Evolutionary conservation across 2,888 invertebrate genomes (phyloP), one percentile per base, ranked within the genome.

Genomic region (Abrostola triplasia): DNA sequence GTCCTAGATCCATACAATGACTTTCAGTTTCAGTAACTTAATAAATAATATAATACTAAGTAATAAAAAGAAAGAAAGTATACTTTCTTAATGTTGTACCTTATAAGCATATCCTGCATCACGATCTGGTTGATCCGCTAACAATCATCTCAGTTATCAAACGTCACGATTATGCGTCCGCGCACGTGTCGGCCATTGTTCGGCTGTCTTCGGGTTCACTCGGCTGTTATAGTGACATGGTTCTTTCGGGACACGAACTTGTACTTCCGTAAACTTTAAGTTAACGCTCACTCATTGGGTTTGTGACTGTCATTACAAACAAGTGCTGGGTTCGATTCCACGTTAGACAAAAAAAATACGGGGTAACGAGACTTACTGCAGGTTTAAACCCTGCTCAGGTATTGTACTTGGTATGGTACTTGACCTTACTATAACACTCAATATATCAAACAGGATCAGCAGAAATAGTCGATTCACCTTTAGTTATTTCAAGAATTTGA

Each of bases 201-300:
- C 48, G 42, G 47, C 2, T 24, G 6, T 36, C n/a, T 24, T 59
- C 37, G 49, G 50, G 42, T 42, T 6, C 6, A 36, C 57, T 65
- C 59, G 62, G 42, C n/a, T 47, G 11, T 54, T 57, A 59, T 59
- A 59, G 56, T 49, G 61, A 67, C 59, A 52, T 36, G 37, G 53
- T 44, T 24, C 24, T 24, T 1, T 24, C 4, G 24, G 13, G 5
- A 10, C 61, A 51, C 64, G 58, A 58, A 38, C 10, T 38, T 5
- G 36, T 10, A 61, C 58, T 64, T 68, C 64, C 68, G 68, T 38
- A 42, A 11, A n/a, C 42, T 48, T 56, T 41, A 57, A 57, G 63
- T 57, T 24, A 24, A 24, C 24, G 24, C 24, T 24, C 24, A 24
- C 24, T 24, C 4, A 4, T 24, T 24, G 24, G 24, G 24, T 24